These are phyloP conservation scores for Macrotus californicus DNA, from an alignment of 2,113 vertebrate genomes.

Conservation along the genomic window DNA sequence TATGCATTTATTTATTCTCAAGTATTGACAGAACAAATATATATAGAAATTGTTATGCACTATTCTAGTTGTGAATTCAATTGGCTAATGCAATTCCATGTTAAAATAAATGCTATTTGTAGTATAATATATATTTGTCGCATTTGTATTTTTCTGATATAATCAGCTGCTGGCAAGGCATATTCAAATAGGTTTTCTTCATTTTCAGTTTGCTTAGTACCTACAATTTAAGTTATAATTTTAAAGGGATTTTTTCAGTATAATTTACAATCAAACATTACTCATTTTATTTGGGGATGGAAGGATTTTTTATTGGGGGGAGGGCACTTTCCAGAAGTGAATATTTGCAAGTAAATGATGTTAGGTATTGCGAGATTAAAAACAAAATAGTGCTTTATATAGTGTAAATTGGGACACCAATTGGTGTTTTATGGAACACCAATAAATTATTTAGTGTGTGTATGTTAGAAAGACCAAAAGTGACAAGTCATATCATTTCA, in stretches of 20 bases:
- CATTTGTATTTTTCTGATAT: neutral
- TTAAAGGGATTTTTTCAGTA: neutral
- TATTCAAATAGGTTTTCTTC: neutral
- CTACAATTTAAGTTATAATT: conserved; percentile 8
- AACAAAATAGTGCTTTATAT: neutral
- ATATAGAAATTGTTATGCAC: neutral
- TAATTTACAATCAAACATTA: neutral
- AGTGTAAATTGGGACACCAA: neutral
- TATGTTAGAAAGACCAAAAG: neutral
- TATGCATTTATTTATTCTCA: neutral
- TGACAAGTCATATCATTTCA: neutral
- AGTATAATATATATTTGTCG: neutral
- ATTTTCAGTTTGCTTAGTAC: neutral
- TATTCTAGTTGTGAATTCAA: neutral
- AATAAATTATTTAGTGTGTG: neutral
- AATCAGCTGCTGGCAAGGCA: neutral
- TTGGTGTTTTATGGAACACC: neutral
- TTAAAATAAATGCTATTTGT: neutral
- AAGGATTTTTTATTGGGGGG: fast-evolving
- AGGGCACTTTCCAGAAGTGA: neutral
- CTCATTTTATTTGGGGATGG: neutral
- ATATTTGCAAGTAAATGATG: neutral
- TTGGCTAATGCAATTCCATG: neutral
- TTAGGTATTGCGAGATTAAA: neutral
- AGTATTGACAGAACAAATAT: neutral